phyloP scores from a whole-genome alignment of 2,797 vertebrate genomes.

The Brachyalestes nurse region DNA sequence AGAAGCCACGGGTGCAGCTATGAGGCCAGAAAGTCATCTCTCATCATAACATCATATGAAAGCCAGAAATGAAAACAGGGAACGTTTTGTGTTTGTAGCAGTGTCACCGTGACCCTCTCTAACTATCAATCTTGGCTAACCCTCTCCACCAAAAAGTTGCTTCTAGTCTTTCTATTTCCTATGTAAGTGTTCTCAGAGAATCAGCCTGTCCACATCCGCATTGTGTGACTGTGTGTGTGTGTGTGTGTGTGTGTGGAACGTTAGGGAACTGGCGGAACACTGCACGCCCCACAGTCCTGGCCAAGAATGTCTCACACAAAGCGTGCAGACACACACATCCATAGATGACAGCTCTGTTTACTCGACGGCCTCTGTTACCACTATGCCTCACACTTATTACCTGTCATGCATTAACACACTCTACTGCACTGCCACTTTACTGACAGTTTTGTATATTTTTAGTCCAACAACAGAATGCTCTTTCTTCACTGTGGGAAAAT shows the following conservation, averaged over 20 bases:
- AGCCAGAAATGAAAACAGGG: no score
- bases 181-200: not conserved
- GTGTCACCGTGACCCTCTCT: not conserved
- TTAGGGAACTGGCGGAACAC: not conserved
- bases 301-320: not conserved
- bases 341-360: not conserved
- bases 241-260: not conserved
- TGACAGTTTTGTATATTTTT: not conserved
- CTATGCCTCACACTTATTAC: not conserved
- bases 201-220: not conserved
- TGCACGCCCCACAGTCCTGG: not conserved
- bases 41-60: no score
- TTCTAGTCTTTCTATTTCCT: not conserved
- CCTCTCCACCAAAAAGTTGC: not conserved
- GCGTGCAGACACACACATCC: not conserved
- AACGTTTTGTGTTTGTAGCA: not conserved
- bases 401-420: not conserved
- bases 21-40: no score
- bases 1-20: no score
- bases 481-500: not conserved
- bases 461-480: not conserved
- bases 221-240: not conserved
- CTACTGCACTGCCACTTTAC: not conserved
- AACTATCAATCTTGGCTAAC: not conserved
- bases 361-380: not conserved